Base-by-base conservation (phyloP, 2,888 invertebrate species). In the Sylvicola fuscatus region DNA sequence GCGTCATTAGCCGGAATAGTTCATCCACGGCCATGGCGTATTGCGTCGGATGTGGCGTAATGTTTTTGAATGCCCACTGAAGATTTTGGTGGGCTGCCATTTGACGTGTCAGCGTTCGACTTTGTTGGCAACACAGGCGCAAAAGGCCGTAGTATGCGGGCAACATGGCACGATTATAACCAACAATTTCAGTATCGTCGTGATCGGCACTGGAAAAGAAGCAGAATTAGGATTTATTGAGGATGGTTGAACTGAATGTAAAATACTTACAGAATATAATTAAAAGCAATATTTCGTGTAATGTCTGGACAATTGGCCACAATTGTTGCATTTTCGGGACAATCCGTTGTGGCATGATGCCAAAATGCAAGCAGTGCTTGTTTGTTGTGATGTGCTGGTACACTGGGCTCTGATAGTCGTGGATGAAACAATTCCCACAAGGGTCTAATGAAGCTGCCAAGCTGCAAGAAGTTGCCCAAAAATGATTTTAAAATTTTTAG, bases 31-130 rank as follows among this genome's bases (percentile, higher is more conserved):
- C 75, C 41, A 74, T 74, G 13, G 84, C 78, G 62, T 93, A 93
- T 47, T 92, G 81, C 14, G 86, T 86, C 5, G 89, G 86, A 60
- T 89, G 89, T n/a, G 90, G 89, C 26, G 89, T 86, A 43, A 93
- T 90, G 58, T 92, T 92, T 50, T 90, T 80, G 58, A 92, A 92
- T 16, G 92, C 92, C 92, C 92, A 93, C 53, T 87, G 86, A 31
- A 93, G 72, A 64, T 93, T 93, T 60, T 92, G 90, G 61, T 93
- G 92, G 44, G 78, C 77, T 1, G 89, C 84, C 37, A 93, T 64
- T 49, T 82, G 75, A 36, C 87, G 68, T 4, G 89, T 83, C 56
- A 93, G 87, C 15, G 74, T 61, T 32, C 78, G 68, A 4, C 90
- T 90, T 46, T 84, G 80, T 44, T 87, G 80, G 53, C 92, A 92